Evolutionary conservation across 1,140 invertebrate genomes (phyloP), one percentile per base, ranked within the genome.

Genomic region (Vanessa tameamea): DNA sequence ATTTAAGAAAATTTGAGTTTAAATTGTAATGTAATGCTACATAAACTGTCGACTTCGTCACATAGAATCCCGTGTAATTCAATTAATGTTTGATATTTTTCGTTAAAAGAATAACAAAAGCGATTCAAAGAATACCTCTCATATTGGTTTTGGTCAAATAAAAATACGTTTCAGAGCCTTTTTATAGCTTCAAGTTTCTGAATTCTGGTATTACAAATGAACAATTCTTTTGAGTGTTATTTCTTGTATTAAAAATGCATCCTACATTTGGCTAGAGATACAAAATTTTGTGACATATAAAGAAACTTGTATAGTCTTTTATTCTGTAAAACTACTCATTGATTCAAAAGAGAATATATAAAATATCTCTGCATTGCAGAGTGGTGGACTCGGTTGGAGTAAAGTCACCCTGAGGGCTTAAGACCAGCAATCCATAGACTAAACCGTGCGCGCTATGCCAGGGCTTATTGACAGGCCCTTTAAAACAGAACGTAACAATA

Each of bases 281-380:
- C 11, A 31, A 26, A 61, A 37, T 31, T 31, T 37, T 61, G 57
- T 37, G 14, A 61, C 7, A 61, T 37, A 37, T 61, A 61, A 31
- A 57, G 55, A 61, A 26, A 61, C 31, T 61, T 37, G 57, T 37
- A 26, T 31, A 57, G 23, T 43, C 57, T 50, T 69, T 61, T 69
- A 69, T 69, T 69, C 57, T 12, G 43, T 61, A 69, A 63, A 43
- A 23, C 55, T n/a, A 47, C n/a, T 61, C 57, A 61, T 69, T 69
- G 57, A 63, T 61, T 63, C 47, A 63, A 69, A 69, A 69, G 68
- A 69, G 68, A 69, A 69, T 50, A 61, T 14, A 50, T 69, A 61
- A 69, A 69, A 47, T 50, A 63, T 68, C 37, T 69, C 67, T 48
- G 67, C 67, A 69, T 47, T 59, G 67, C 55, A 31, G 67, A 69